Base-by-base conservation (phyloP, 2,113 vertebrate species). In the Cyphomyrus discorhynchus region DNA sequence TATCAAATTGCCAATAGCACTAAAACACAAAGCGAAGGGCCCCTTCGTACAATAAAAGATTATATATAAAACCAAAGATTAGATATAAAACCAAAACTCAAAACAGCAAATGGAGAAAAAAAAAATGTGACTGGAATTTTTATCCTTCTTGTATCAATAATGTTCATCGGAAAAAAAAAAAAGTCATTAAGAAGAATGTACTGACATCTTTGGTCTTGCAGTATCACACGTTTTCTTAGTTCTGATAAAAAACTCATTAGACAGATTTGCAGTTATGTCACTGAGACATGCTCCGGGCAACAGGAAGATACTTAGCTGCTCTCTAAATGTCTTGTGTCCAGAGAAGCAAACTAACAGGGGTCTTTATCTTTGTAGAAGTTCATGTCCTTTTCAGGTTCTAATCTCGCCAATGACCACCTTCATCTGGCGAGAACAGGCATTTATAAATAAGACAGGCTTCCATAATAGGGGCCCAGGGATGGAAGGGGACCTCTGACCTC, bases 81-180 rank as follows among this genome's bases (percentile, higher is more conserved):
- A 21, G 11, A 46, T 84, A 84, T 19, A 84, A 84, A 84, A 84
- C 11, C 42, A 84, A 11, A 84, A 84, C 42, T 82, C 19, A 82
- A 82, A 19, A 19, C 5, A 82, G 15, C 15, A 24, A 82, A 82
- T 45, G 3, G 0, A 24, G 1, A 24, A 24, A 35, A 17, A 47
- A 82, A 17, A 7, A 9, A 84, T 47, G 10, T 17, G 45, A 83
- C 19, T 0, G 15, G 2, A 35, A 70, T 74, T 39, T 77, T 77
- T 24, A 46, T 84, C 82, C 2, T 21, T 91, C 92, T 95, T 95
- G 94, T 94, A 52, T 77, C 62, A 66, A 39, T 27, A 86, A 53
- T 11, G 91, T 92, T 91, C 89, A 15, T 92, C 5, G 3, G 1
- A 2, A 1, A 27, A 46, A 50, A 46, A 50, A 52, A 15, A 53